Evolutionary conservation across 2,888 invertebrate genomes (phyloP).

Genomic region (Pachycephus smyrnensis): DNA sequence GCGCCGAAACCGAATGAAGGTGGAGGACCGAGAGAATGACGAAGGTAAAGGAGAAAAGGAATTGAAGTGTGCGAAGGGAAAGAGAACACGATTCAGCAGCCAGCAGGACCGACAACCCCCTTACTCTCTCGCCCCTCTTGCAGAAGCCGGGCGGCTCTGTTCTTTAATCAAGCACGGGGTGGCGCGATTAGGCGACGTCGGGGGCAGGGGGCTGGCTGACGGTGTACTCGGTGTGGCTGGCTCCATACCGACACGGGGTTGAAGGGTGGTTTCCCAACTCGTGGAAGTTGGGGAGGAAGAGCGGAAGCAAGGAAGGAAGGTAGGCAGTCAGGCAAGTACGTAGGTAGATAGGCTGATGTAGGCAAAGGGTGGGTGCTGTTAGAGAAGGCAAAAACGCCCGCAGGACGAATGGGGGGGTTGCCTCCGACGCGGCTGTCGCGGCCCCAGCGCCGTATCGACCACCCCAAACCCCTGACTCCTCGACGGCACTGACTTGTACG

Average conservation of each 20-base stretch:
- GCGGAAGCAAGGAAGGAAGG: conserved; percentile 25
- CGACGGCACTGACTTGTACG: conserved; percentile 27
- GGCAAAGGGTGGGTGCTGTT: conserved; percentile 20
- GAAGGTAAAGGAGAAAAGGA: conserved; percentile 10
- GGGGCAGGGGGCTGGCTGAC: conserved; percentile 25
- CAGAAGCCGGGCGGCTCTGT: conserved; percentile 52
- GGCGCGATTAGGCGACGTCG: conserved; percentile 62
- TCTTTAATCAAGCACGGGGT: conserved; percentile 63
- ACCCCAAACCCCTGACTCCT: conserved; percentile 41
- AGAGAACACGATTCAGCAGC: conserved; percentile 1
- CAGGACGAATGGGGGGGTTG: conserved; percentile 60
- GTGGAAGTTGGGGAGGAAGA: conserved; percentile 12
- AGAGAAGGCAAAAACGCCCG: conserved; percentile 59
- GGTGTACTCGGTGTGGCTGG: conserved; percentile 9
- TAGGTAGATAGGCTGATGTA: conserved; percentile 13
- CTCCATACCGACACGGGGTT: conserved; percentile 25
- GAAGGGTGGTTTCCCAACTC: conserved; percentile 26
- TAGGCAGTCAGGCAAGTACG: conserved; percentile 26
- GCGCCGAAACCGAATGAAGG: neutral
- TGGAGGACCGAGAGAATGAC: conserved; percentile 4
- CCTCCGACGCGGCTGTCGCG: conserved; percentile 60
- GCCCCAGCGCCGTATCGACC: conserved; percentile 63
- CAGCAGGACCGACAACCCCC: conserved; percentile 18
- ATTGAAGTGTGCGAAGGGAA: conserved; percentile 6
- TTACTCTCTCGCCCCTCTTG: conserved; percentile 28